Percentiles rank a stretch among this genome's conserved stretches.
These are phyloP conservation scores for Brachystomella parvula DNA, from an alignment of 1,140 invertebrate genomes.

Conservation along the genomic window DNA sequence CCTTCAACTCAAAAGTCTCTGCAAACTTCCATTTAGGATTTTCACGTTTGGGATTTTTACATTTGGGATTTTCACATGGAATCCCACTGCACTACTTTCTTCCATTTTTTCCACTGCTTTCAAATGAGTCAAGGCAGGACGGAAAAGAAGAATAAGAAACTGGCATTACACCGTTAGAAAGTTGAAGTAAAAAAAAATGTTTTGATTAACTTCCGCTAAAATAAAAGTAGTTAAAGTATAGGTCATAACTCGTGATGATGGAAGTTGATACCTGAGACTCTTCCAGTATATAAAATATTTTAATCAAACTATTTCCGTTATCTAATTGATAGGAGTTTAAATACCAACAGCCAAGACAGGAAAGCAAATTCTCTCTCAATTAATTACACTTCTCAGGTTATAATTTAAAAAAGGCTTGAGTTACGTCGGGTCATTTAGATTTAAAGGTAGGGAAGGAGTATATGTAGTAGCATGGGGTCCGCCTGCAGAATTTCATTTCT, in stretches of 20 bases:
- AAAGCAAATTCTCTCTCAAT: slow-evolving; percentile 9
- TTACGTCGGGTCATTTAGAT: too few species aligned
- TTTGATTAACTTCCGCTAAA: neutral
- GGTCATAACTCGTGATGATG: neutral
- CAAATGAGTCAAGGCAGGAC: neutral
- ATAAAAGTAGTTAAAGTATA: neutral
- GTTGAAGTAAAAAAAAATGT: neutral
- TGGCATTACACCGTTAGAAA: neutral
- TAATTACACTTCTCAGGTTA: neutral
- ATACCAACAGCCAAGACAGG: neutral
- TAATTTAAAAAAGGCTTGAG: too few species aligned
- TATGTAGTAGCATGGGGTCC: neutral
- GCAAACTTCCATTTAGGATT: too few species aligned
- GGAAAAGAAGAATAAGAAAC: neutral
- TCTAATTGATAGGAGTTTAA: neutral
- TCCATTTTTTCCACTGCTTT: too few species aligned
- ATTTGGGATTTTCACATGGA: too few species aligned
- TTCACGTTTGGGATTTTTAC: too few species aligned
- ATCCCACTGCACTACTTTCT: too few species aligned
- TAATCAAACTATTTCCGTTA: neutral
- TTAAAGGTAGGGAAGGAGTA: too few species aligned
- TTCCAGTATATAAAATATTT: neutral
- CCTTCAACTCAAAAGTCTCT: too few species aligned
- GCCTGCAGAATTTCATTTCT: neutral
- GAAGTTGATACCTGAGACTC: neutral